Evolutionary conservation across 2,113 vertebrate species (phyloP), one percentile per base, ranked within the genome.

Genomic region (Condylura cristata): DNA sequence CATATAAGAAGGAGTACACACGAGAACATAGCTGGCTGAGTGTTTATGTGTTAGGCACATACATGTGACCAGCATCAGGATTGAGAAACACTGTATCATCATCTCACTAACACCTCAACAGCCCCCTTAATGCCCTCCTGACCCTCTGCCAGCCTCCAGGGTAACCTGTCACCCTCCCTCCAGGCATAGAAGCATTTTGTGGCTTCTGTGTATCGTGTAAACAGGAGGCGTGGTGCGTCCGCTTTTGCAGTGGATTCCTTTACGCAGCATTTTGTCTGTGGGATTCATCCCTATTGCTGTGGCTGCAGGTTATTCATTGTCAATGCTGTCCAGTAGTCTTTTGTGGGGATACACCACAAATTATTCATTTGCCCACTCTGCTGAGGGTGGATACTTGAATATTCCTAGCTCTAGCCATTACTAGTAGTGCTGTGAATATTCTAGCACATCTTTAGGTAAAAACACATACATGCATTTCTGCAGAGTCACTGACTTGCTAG

Each of bases 301-400:
- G 66, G 65, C 74, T 90, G 66, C 30, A 83, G 70, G 58, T 53
- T 66, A 82, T 58, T 75, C 37, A 41, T 83, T 87, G 51, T 94
- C 30, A 26, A 74, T 80, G 46, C 24, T 92, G 41, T 65, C 5
- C 26, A 4, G 9, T 12, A 71, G 65, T 75, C 37, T 18, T n/a
- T 81, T 74, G 65, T 44, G 58, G 91, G 44, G 48, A 87, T 56
- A 84, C 26, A 46, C 71, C 37, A 26, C 81, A 48, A 14, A 61
- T 46, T 53, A 70, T 89, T 96, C 90, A 46, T 88, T 91, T 93
- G 65, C 82, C 6, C 20, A 34, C 63, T 48, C 26, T 61, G 51
- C 5, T 16, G 26, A 76, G 39, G 56, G 70, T 65, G 76, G 71
- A 37, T 46, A 80, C 87, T 90, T 51, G 81, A 66, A 8, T 56